phyloP scores from a whole-genome alignment of 1,140 invertebrate genomes.

The Euschistus heros region DNA sequence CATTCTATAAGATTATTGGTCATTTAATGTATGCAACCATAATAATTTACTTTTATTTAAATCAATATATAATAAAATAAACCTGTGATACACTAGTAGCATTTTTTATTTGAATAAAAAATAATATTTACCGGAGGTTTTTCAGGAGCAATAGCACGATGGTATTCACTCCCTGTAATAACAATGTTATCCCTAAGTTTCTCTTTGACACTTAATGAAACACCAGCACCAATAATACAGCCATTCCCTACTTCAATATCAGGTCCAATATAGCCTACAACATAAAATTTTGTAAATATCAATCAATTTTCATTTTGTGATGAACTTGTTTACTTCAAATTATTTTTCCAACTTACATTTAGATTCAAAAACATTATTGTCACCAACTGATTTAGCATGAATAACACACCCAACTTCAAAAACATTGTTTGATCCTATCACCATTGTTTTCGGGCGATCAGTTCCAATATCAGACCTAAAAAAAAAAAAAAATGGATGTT shows the following conservation, averaged over 20 bases:
- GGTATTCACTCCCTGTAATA: constrained; percentile 70
- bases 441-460: constrained; percentile 48
- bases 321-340: not conserved
- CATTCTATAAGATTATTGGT: no score
- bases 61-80: no score
- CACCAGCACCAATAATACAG: constrained; percentile 85
- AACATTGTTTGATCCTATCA: constrained; percentile 89
- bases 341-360: constrained; percentile 39
- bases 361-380: constrained; percentile 78
- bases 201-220: constrained; percentile 58
- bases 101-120: not conserved
- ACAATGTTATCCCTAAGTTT: constrained; percentile 78
- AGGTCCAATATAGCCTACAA: constrained; percentile 58
- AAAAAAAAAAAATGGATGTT: no score
- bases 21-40: no score
- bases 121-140: constrained; percentile 57
- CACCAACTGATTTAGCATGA: constrained; percentile 66
- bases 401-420: constrained; percentile 81
- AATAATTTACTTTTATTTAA: no score
- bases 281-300: no score
- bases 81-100: not conserved
- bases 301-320: no score
- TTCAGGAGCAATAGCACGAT: constrained; percentile 72
- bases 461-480: constrained; percentile 30
- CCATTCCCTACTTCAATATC: constrained; percentile 77